Conservation (phyloP, 2,113 vertebrate genomes). For the Otolemur garnettii region DNA sequence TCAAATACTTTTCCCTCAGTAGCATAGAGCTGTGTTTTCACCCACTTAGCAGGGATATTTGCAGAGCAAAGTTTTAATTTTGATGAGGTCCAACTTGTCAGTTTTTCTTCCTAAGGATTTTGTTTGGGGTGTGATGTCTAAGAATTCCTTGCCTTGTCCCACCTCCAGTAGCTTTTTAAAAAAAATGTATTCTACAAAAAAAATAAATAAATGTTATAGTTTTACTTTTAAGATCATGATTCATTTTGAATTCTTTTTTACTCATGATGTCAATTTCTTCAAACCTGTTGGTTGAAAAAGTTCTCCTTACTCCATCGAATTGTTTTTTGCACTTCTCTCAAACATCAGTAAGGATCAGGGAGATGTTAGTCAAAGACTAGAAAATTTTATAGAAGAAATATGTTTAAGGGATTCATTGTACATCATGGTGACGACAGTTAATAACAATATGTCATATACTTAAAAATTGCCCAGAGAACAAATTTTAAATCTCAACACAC, state of each 20-base stretch:
- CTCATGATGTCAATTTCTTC: background rate
- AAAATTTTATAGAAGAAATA: background rate
- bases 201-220: background rate
- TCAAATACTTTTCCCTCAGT: background rate
- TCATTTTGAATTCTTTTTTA: background rate
- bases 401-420: background rate
- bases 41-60: background rate
- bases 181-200: background rate
- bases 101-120: background rate
- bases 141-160: background rate
- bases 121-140: background rate
- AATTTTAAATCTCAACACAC: background rate
- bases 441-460: background rate
- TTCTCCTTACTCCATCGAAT: background rate
- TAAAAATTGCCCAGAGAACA: background rate
- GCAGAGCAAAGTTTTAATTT: background rate
- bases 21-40: background rate
- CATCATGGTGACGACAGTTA: background rate
- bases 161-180: background rate
- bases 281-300: background rate
- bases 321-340: background rate
- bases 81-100: background rate
- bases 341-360: background rate
- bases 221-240: background rate
- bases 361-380: background rate